Percentiles rank a stretch among this genome's conserved stretches.
phyloP scores from a whole-genome alignment of 35 echinoderm and acorn worm genomes.

The Eucidaris tribuloides region DNA sequence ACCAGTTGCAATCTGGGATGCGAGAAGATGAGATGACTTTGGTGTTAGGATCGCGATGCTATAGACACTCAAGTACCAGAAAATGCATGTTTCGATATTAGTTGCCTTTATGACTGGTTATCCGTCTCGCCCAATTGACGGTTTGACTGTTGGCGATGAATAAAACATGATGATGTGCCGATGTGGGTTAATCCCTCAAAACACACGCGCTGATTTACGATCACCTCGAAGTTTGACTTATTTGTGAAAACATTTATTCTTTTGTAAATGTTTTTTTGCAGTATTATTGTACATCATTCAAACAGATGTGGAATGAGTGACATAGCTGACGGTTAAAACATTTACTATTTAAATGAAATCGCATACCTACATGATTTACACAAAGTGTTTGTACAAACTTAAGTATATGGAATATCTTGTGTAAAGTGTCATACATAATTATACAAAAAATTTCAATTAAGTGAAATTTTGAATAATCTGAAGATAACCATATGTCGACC shows the following conservation, averaged over 20 bases:
- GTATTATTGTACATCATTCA: neutral
- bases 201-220: neutral
- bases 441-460: too few relatives aligned
- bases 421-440: too few relatives aligned
- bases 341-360: neutral
- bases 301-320: neutral
- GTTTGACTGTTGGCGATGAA: constrained; percentile 10
- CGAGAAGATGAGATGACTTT: constrained; percentile 17
- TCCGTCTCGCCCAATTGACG: neutral
- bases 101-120: neutral
- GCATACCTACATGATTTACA: too few relatives aligned
- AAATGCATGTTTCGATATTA: neutral
- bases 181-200: neutral
- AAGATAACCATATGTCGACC: too few relatives aligned
- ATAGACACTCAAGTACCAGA: constrained; percentile 31
- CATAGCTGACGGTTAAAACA: neutral
- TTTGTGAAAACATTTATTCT: neutral
- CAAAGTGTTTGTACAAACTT: too few relatives aligned
- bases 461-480: too few relatives aligned
- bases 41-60: constrained; percentile 14
- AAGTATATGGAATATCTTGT: too few relatives aligned
- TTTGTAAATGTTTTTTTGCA: neutral
- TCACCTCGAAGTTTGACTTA: neutral
- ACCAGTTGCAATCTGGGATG: constrained; percentile 33
- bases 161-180: neutral